phyloP scores from a whole-genome alignment of 2,113 vertebrate genomes.

The Chionomys nivalis region DNA sequence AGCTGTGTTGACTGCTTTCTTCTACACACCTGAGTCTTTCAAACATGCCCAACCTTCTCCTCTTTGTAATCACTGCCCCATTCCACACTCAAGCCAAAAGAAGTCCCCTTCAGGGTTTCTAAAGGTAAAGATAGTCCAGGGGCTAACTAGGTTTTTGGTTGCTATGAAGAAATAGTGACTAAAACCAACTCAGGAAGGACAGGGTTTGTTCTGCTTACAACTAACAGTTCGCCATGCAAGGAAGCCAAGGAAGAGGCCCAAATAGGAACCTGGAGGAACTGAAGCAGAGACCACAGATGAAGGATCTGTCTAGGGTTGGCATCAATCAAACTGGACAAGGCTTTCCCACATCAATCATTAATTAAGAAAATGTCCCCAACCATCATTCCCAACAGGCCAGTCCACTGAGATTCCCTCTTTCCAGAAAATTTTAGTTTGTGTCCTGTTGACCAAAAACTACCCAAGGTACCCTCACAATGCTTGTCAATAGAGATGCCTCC shows the following conservation, averaged over 20 bases:
- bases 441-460: neutral
- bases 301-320: neutral
- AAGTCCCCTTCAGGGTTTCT: neutral
- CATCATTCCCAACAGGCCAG: neutral
- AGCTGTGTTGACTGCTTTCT: neutral
- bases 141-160: neutral
- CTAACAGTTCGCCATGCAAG: neutral
- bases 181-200: neutral
- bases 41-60: neutral
- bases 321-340: neutral
- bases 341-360: neutral
- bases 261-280: neutral
- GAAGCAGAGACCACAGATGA: neutral
- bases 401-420: neutral
- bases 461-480: neutral
- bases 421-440: neutral
- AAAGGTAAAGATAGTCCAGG: neutral
- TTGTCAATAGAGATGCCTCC: neutral
- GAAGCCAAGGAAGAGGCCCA: too few species aligned
- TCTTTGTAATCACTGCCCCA: neutral
- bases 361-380: neutral
- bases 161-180: neutral
- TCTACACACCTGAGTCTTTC: neutral
- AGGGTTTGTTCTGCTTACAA: neutral
- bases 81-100: neutral